Conservation (phyloP, 2,888 invertebrate genomes). For the Tipula unca region DNA sequence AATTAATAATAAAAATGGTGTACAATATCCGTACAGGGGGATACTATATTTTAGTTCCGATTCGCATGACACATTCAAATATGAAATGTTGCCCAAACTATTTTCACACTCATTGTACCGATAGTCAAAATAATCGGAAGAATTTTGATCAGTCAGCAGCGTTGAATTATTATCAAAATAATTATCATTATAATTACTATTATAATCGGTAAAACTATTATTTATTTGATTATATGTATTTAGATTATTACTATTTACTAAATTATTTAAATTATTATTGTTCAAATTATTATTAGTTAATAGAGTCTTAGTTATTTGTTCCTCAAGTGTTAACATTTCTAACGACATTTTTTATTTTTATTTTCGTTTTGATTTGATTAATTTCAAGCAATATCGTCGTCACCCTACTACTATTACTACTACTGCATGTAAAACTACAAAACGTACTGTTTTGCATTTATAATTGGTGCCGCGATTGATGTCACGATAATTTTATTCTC, state of each 20-base stretch:
- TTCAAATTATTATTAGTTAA: neutral
- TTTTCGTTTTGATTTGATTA: neutral
- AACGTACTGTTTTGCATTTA: neutral
- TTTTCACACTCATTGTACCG: slow-evolving; percentile 31
- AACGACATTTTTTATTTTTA: slow-evolving; percentile 9
- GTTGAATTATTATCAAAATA: neutral
- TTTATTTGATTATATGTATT: neutral
- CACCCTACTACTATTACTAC: neutral
- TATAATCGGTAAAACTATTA: neutral
- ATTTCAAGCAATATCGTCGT: neutral
- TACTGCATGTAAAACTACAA: neutral
- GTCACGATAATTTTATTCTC: neutral
- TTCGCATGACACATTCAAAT: slow-evolving; percentile 41
- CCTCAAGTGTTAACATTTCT: slow-evolving; percentile 19
- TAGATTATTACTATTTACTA: neutral
- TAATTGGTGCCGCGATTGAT: neutral
- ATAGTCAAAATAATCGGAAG: slow-evolving; percentile 16
- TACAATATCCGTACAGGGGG: slow-evolving; percentile 39
- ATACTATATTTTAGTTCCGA: slow-evolving; percentile 36
- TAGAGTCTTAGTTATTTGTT: neutral
- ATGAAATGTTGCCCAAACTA: slow-evolving; percentile 31
- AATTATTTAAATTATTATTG: neutral
- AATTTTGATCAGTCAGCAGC: neutral
- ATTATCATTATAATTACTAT: slow-evolving; percentile 1
- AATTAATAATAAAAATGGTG: slow-evolving; percentile 75